Percentiles rank a stretch among this genome's conserved stretches.
Conservation (phyloP, 2,888 invertebrate species). For the Drosophila mercatorum region DNA sequence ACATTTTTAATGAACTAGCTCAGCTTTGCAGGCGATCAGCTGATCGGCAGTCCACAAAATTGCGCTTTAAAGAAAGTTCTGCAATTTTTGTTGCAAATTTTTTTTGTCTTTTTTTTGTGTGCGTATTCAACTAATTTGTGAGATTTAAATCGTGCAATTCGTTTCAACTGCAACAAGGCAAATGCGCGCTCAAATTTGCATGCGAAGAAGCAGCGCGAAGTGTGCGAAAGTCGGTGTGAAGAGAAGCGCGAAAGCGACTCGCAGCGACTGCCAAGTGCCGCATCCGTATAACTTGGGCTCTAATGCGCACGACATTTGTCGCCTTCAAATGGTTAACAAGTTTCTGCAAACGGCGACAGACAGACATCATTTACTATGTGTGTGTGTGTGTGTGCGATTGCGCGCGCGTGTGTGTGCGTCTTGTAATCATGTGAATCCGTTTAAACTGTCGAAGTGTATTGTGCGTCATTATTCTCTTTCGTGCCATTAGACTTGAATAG, state of each 20-base stretch:
- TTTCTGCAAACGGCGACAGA: constrained; percentile 68
- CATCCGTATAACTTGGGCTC: constrained; percentile 49
- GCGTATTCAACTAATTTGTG: constrained; percentile 24
- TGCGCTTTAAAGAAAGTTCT: not conserved
- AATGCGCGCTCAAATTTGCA: constrained; percentile 16
- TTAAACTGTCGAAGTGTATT: constrained; percentile 76
- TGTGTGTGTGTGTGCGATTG: not conserved
- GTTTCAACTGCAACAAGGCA: constrained; percentile 25
- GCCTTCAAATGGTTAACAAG: constrained; percentile 76
- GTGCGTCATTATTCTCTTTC: constrained; percentile 84
- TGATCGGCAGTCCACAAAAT: not conserved
- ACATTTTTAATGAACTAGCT: constrained; percentile 4
- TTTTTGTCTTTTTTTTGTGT: not conserved
- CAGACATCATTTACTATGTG: constrained; percentile 64
- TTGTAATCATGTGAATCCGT: constrained; percentile 79
- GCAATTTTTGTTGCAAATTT: constrained; percentile 3
- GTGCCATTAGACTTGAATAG: constrained; percentile 84
- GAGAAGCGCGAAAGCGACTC: constrained; percentile 4
- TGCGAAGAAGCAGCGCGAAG: not conserved
- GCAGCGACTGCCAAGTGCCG: constrained; percentile 46
- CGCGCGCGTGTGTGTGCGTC: constrained; percentile 8
- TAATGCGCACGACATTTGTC: constrained; percentile 70
- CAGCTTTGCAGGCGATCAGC: not conserved
- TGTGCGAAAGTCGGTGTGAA: not conserved
- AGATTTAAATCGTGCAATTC: constrained; percentile 33